phyloP scores from a whole-genome alignment of 1,140 invertebrate genomes.

The Heliconius nattereri region DNA sequence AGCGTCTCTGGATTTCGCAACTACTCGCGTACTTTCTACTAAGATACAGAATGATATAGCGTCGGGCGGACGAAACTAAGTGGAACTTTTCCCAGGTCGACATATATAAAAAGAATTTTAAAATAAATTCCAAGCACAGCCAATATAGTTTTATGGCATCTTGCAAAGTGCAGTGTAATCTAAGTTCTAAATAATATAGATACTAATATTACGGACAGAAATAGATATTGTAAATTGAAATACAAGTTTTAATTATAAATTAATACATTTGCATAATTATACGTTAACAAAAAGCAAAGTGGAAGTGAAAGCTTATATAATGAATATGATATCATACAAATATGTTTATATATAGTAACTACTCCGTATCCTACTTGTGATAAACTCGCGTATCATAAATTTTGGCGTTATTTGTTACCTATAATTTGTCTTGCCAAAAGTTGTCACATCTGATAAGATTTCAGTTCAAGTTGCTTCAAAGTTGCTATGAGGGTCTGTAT shows the following conservation, averaged over 20 bases:
- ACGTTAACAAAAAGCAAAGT: too few species aligned
- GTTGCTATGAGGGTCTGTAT: constrained; percentile 34
- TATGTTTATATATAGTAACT: constrained; percentile 21
- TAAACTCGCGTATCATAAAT: constrained; percentile 72
- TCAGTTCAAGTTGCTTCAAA: constrained; percentile 39
- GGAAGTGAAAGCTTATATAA: too few species aligned
- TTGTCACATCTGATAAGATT: constrained; percentile 61
- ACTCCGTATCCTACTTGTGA: constrained; percentile 57
- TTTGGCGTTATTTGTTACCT: constrained; percentile 65
- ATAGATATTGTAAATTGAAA: background rate
- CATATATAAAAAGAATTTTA: constrained; percentile 77
- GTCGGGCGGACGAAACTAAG: constrained; percentile 68
- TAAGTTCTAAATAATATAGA: background rate
- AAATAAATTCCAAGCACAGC: constrained; percentile 57
- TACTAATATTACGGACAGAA: background rate
- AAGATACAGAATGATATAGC: constrained; percentile 64
- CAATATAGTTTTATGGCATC: background rate
- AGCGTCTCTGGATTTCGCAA: constrained; percentile 69
- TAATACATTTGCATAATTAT: too few species aligned
- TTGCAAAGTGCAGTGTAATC: background rate
- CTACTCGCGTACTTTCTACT: constrained; percentile 71
- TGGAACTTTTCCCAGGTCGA: constrained; percentile 76
- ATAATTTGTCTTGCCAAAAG: constrained; percentile 68
- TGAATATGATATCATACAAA: background rate
- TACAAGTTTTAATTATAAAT: background rate